phyloP scores from a whole-genome alignment of 1,140 invertebrate species.

The Drosophila pallidifrons region DNA sequence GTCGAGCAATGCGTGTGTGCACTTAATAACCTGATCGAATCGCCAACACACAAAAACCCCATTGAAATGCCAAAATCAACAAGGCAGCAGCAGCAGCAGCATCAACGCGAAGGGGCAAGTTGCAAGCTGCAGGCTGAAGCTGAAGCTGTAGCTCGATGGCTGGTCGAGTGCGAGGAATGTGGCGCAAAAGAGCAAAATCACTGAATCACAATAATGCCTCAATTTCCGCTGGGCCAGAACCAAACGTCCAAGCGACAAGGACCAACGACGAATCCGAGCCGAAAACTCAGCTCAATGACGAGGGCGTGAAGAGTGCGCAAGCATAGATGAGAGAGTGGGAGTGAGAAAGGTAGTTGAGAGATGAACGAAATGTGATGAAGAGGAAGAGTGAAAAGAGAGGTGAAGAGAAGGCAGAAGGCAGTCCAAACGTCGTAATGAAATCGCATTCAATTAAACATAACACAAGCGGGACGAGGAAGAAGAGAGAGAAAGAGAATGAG shows the following conservation, averaged over 20 bases:
- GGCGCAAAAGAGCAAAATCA: constrained; percentile 73
- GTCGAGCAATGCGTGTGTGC: constrained; percentile 64
- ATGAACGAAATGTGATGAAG: too few species aligned
- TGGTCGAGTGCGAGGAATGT: constrained; percentile 27
- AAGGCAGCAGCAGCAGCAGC: constrained; percentile 45
- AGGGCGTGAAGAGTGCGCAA: constrained; percentile 21
- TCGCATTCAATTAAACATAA: constrained; percentile 82
- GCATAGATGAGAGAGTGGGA: neutral
- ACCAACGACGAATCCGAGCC: constrained; percentile 25
- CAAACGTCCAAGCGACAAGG: too few species aligned
- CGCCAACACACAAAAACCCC: constrained; percentile 77
- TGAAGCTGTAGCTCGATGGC: constrained; percentile 7
- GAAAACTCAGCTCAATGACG: constrained; percentile 51
- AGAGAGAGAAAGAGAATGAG: neutral
- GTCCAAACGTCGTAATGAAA: constrained; percentile 67
- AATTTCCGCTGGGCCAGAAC: constrained; percentile 71
- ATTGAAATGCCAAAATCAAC: constrained; percentile 82
- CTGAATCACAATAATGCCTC: constrained; percentile 82
- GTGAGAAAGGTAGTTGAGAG: neutral
- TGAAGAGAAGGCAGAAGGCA: constrained; percentile 6
- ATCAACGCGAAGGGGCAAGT: constrained; percentile 1
- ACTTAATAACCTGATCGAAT: constrained; percentile 82
- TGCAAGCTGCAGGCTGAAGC: constrained; percentile 9
- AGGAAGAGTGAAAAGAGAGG: too few species aligned
- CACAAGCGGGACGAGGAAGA: constrained; percentile 23